These are phyloP conservation scores for Ardeotis arabs DNA, from an alignment of 2,113 vertebrate species.

Conservation along the genomic window DNA sequence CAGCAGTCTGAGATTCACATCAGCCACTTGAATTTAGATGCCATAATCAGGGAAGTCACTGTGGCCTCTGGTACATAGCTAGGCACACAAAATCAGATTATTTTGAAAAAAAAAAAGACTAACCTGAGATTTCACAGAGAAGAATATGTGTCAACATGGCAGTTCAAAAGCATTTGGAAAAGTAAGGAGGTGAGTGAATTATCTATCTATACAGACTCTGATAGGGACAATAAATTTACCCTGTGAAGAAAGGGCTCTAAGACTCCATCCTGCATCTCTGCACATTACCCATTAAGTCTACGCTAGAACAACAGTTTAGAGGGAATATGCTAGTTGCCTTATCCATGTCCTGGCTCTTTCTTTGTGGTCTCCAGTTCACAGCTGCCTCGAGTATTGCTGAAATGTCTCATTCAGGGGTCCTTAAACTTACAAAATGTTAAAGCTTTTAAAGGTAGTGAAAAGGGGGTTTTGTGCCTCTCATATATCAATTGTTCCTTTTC, in stretches of 20 bases:
- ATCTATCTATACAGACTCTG: background rate
- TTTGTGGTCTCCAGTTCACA: background rate
- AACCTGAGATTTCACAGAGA: background rate
- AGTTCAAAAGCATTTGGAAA: background rate
- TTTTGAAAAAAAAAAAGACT: background rate
- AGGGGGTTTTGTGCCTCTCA: background rate
- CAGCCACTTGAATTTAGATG: background rate
- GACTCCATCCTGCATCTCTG: background rate
- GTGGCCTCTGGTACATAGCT: background rate
- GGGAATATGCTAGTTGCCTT: background rate
- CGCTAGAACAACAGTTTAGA: background rate
- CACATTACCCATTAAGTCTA: background rate
- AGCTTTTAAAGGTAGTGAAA: background rate
- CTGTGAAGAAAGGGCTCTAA: background rate
- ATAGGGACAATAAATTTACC: background rate
- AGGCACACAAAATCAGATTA: background rate
- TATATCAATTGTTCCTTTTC: background rate
- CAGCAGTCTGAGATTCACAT: background rate
- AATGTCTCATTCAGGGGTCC: background rate
- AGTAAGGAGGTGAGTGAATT: background rate
- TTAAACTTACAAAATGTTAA: background rate
- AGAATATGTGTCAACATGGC: background rate
- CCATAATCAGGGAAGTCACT: background rate
- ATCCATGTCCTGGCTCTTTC: background rate
- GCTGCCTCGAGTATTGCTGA: background rate